Base-by-base conservation (phyloP, 2,113 vertebrate genomes). In the Glareola pratincola region DNA sequence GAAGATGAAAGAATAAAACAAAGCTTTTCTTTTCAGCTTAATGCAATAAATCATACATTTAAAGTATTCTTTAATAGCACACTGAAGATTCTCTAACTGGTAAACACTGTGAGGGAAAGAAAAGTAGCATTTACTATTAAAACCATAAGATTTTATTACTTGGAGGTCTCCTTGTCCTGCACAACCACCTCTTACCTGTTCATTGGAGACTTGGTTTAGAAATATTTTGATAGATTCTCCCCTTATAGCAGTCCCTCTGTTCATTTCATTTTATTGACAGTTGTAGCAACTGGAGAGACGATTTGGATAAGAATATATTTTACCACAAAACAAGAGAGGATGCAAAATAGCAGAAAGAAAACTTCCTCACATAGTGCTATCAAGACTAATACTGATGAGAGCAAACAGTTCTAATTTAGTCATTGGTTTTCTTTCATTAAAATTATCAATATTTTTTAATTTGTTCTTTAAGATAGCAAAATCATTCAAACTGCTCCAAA, bases 1-100 rank as follows among this genome's bases (percentile, higher is more conserved):
- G 80, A 57, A 94, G 59, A 85, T 39, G 69, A 77, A 90, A 97
- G 81, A 78, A 92, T 84, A 36, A 96, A 96, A 74, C 91, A 95
- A 96, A 90, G 63, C 77, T 91, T 81, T 92, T 41, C 85, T 77
- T 57, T 41, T 56, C 85, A 43, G 62, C 80, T 59, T 80, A 53
- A 67, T 37, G 24, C 0, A 15, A 91, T 43, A 86, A 59, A 47
- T 36, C 23, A 6, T 6, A 27, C 36, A 23, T 69, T 43, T 48
- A 32, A 90, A 76, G 80, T 8, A 56, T 41, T 75, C 75, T 86
- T 78, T 60, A 59, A 23, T 36, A 93, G 47, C 82, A 83, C 81
- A 57, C n/a, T 10, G 80, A 88, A 88, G 75, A 80, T 60, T 27
- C 41, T 85, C 87, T 85, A n/a, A 4, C 47, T 12, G 9, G 22